Percentiles rank a stretch among this genome's conserved stretches.
phyloP scores from a whole-genome alignment of 2,113 vertebrate genomes.

The Trematocara nigrifrons region DNA sequence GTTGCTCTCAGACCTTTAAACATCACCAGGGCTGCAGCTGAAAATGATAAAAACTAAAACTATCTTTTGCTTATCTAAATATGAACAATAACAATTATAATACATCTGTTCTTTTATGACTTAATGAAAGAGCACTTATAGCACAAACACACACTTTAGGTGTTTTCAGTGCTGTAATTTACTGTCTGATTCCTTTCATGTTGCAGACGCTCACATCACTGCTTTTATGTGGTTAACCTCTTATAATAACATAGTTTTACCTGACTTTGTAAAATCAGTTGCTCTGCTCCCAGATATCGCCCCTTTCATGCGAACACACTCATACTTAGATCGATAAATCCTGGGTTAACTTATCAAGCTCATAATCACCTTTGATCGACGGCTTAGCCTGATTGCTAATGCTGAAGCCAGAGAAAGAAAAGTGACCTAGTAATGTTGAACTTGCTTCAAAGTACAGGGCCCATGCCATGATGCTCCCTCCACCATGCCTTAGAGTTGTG shows the following conservation, averaged over 20 bases:
- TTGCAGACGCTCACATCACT: neutral
- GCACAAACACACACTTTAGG: neutral
- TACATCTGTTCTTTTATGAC: neutral
- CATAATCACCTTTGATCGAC: neutral
- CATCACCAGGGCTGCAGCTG: neutral
- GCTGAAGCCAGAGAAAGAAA: neutral
- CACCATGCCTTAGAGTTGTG: neutral
- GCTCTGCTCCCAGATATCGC: neutral
- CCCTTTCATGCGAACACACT: rapidly evolving
- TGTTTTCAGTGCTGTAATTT: neutral
- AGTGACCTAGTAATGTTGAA: neutral
- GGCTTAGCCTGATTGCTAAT: neutral
- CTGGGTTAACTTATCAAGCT: neutral
- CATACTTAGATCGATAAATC: neutral
- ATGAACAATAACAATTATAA: neutral
- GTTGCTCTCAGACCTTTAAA: neutral
- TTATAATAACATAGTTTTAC: neutral
- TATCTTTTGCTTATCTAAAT: neutral
- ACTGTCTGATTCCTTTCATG: neutral
- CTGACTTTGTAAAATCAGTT: neutral
- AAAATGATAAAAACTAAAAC: neutral
- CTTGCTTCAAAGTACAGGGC: neutral
- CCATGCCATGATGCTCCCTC: neutral
- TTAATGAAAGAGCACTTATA: neutral
- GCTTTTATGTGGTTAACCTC: neutral